Evolutionary conservation across 2,113 vertebrate genomes (phyloP).

Genomic region (Choloepus hoffmanni): DNA sequence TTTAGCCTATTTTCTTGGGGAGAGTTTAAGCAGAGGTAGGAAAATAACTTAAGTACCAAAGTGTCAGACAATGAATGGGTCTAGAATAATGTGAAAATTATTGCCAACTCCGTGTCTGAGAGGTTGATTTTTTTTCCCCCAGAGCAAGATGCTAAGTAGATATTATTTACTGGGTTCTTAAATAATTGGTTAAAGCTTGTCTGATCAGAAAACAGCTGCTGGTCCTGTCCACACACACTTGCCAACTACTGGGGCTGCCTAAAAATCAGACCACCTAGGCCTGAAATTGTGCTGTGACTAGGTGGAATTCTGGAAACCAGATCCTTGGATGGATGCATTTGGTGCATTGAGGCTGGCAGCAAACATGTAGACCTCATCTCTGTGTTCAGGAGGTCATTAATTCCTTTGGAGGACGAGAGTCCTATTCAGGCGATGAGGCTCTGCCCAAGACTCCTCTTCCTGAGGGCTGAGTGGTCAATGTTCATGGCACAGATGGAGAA

Average conservation of each 20-base stretch:
- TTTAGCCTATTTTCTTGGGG: slow-evolving; percentile 45
- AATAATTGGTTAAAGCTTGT: slow-evolving; percentile 43
- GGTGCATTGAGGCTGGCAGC: not conserved
- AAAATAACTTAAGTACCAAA: slow-evolving; percentile 63
- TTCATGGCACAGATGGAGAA: slow-evolving; percentile 11
- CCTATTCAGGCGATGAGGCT: slow-evolving; percentile 39
- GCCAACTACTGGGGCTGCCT: not conserved
- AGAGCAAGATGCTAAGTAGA: slow-evolving; percentile 8
- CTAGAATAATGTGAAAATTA: slow-evolving; percentile 73
- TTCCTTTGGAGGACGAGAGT: slow-evolving; percentile 55
- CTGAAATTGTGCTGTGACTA: not conserved
- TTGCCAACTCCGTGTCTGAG: slow-evolving; percentile 45
- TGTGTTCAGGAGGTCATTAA: not conserved
- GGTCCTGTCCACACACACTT: not conserved
- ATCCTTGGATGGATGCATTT: slow-evolving; percentile 8
- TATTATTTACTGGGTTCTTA: slow-evolving; percentile 61
- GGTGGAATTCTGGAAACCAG: not conserved
- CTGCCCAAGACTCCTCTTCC: slow-evolving; percentile 34
- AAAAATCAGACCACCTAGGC: not conserved
- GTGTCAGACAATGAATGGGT: slow-evolving; percentile 64
- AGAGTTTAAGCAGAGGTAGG: slow-evolving; percentile 64
- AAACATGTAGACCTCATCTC: not conserved
- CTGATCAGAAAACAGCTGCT: slow-evolving; percentile 51
- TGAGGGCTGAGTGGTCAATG: slow-evolving; percentile 46
- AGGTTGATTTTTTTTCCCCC: not conserved